These are phyloP conservation scores for Arrhopalites spinosus DNA, from an alignment of 2,888 invertebrate genomes.

Conservation along the genomic window DNA sequence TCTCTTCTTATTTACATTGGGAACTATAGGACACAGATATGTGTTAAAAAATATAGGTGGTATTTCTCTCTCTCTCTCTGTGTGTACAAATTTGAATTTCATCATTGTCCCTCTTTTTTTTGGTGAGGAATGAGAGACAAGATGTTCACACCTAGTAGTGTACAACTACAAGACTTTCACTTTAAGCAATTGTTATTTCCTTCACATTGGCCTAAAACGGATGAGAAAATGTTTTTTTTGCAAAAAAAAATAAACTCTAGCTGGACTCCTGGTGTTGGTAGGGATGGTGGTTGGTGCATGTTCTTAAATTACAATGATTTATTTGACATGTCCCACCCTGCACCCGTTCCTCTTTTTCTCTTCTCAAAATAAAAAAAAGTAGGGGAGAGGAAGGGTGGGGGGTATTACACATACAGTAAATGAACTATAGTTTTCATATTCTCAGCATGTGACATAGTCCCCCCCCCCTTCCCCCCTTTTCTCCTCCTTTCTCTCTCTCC, in stretches of 20 bases:
- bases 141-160: neutral
- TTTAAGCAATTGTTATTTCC: too few species aligned
- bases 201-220: constrained; percentile 9
- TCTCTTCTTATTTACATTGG: too few species aligned
- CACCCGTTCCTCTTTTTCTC: constrained; percentile 13
- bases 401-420: neutral
- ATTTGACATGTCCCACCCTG: constrained; percentile 31
- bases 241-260: neutral
- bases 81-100: constrained; percentile 4
- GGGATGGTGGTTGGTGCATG: neutral
- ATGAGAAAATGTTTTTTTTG: constrained; percentile 23
- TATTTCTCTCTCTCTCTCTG: too few species aligned
- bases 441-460: constrained; percentile 12
- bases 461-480: neutral
- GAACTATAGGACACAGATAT: too few species aligned
- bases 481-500: neutral
- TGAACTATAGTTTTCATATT: constrained; percentile 14
- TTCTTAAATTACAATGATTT: constrained; percentile 38
- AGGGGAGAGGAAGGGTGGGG: neutral
- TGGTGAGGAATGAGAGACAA: neutral
- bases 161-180: too few species aligned
- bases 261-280: constrained; percentile 23
- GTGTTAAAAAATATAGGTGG: too few species aligned
- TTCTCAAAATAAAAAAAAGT: neutral
- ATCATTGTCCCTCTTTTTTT: neutral